A percentile compares a stretch with the other conserved stretches of the same genome.
phyloP scores from a whole-genome alignment of 2,888 invertebrate genomes.

The Trisateles emortualis region DNA sequence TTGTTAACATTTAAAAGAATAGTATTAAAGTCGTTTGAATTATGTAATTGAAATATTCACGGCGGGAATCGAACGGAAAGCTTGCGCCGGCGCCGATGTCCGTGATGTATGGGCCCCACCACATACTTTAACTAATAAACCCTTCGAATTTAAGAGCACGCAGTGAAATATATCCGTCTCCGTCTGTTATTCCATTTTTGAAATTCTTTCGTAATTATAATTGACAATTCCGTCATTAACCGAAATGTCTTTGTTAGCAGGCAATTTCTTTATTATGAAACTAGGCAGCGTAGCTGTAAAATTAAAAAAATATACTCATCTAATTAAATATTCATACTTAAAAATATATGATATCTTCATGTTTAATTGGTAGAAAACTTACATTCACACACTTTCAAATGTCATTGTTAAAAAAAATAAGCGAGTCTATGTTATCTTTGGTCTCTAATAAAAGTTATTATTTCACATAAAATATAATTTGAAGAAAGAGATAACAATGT shows the following conservation, averaged over 20 bases:
- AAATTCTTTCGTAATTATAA: conserved; percentile 21
- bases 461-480: conserved; percentile 28
- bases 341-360: conserved; percentile 29
- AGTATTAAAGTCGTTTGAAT: conserved; percentile 40
- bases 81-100: conserved; percentile 76
- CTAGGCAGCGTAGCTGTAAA: conserved; percentile 11
- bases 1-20: conserved; percentile 45
- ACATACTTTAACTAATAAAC: conserved; percentile 78
- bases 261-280: conserved; percentile 9
- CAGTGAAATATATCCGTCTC: conserved; percentile 67
- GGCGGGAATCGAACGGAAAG: conserved; percentile 67
- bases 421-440: conserved; percentile 21
- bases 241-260: conserved; percentile 8
- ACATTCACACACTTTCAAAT: conserved; percentile 48
- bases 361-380: conserved; percentile 24
- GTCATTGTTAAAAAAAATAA: conserved; percentile 37
- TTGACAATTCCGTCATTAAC: conserved; percentile 22
- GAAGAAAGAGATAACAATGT: conserved; percentile 70
- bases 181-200: conserved; percentile 46
- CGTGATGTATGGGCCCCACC: conserved; percentile 80
- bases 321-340: conserved; percentile 26
- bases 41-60: conserved; percentile 66
- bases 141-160: conserved; percentile 66
- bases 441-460: conserved; percentile 31
- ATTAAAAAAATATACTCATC: conserved; percentile 11